Conservation (phyloP, 2,113 vertebrate genomes). For the Charadrius vociferus region DNA sequence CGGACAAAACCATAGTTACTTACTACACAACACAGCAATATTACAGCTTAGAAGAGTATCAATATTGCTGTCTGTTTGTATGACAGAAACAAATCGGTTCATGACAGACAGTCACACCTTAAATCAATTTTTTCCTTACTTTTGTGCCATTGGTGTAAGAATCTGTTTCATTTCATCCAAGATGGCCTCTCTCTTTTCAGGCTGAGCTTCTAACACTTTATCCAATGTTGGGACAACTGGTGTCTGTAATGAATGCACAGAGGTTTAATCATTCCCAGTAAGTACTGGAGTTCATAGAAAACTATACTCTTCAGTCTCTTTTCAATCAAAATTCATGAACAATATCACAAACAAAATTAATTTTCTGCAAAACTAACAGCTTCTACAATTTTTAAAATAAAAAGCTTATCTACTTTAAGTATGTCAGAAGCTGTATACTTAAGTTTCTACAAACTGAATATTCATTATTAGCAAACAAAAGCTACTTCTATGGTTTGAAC, state of each 20-base stretch:
- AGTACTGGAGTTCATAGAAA: not conserved
- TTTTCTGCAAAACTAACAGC: not conserved
- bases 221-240: conserved; percentile 82
- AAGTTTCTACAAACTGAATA: not conserved
- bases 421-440: not conserved
- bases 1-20: not conserved
- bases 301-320: not conserved
- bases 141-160: conserved; percentile 91
- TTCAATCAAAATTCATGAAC: not conserved
- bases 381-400: not conserved
- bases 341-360: not conserved
- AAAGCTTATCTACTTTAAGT: not conserved
- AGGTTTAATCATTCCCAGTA: not conserved
- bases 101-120: not conserved
- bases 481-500: not conserved
- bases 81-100: not conserved
- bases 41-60: not conserved
- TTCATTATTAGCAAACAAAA: not conserved
- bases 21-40: not conserved
- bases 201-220: conserved; percentile 83
- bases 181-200: conserved; percentile 84
- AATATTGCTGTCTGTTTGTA: not conserved
- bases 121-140: conserved; percentile 78
- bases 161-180: conserved; percentile 96
- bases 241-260: conserved; percentile 75